Percentiles rank a stretch among this genome's conserved stretches.
Conservation (phyloP, 2,797 vertebrate species). For the Alectoris magna region DNA sequence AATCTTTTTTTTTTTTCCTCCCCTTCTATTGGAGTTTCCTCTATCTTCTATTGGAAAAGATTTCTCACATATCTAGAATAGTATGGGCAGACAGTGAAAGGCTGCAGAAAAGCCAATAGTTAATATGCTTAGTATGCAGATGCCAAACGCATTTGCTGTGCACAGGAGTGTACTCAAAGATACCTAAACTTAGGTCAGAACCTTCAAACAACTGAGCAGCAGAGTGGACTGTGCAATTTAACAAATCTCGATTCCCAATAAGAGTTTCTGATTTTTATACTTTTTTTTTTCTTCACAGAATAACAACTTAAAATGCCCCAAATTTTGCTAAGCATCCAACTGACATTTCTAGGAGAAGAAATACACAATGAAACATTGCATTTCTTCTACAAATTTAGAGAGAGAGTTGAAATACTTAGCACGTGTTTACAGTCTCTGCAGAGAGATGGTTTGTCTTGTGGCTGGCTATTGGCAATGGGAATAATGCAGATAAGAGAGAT, state of each 20-base stretch:
- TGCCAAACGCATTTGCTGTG: background rate
- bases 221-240: background rate
- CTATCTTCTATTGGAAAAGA: background rate
- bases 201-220: background rate
- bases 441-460: background rate
- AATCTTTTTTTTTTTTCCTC: background rate
- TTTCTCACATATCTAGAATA: background rate
- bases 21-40: no score
- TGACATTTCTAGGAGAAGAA: background rate
- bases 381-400: background rate
- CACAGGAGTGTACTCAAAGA: background rate
- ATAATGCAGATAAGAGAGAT: background rate
- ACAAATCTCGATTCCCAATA: background rate
- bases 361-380: background rate
- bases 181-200: background rate
- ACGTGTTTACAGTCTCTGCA: background rate
- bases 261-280: background rate
- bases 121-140: background rate
- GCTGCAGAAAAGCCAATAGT: background rate
- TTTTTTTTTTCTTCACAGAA: background rate
- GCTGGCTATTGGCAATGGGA: background rate
- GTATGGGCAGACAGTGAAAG: background rate
- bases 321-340: background rate
- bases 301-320: background rate
- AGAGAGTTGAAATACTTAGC: background rate